phyloP scores from a whole-genome alignment of 2,113 vertebrate species.

The Oryzias javanicus region DNA sequence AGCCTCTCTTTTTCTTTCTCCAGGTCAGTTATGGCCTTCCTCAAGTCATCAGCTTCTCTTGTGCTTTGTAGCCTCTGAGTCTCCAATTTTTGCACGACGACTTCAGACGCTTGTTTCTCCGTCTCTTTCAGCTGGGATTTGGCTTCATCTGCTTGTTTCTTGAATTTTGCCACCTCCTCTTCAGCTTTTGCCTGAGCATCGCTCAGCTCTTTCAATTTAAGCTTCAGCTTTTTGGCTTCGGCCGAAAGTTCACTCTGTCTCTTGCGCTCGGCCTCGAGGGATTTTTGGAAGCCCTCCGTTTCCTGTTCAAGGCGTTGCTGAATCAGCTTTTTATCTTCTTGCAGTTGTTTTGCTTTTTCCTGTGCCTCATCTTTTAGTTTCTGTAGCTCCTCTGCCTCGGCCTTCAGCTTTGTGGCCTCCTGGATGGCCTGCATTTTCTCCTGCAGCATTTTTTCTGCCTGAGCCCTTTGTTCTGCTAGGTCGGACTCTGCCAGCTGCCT shows the following conservation, averaged over 20 bases:
- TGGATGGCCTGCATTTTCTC: slow-evolving; percentile 97
- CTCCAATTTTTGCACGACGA: slow-evolving; percentile 85
- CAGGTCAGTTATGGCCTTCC: slow-evolving; percentile 82
- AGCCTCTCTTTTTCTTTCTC: slow-evolving; percentile 89
- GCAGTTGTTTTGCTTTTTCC: slow-evolving; percentile 87
- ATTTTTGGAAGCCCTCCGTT: slow-evolving; percentile 90
- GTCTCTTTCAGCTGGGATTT: slow-evolving; percentile 77
- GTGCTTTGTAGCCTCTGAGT: slow-evolving; percentile 87
- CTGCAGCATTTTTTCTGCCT: slow-evolving; percentile 91
- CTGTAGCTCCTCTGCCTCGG: slow-evolving; percentile 88
- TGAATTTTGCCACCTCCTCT: slow-evolving; percentile 88
- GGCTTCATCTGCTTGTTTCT: slow-evolving; percentile 89
- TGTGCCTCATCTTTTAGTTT: slow-evolving; percentile 90
- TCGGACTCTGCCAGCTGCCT: slow-evolving; percentile 85
- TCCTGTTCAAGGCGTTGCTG: slow-evolving; percentile 86
- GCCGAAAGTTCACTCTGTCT: slow-evolving; percentile 84
- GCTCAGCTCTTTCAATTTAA: slow-evolving; percentile 86
- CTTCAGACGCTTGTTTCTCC: slow-evolving; percentile 81
- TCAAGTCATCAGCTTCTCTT: slow-evolving; percentile 83
- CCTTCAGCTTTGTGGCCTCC: slow-evolving; percentile 87
- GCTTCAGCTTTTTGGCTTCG: slow-evolving; percentile 86
- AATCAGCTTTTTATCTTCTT: slow-evolving; percentile 91
- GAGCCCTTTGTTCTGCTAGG: slow-evolving; percentile 84
- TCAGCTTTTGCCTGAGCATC: slow-evolving; percentile 86
- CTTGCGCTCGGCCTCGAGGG: slow-evolving; percentile 85